A percentile compares a stretch with the other conserved stretches of the same genome.
phyloP scores from a whole-genome alignment of 1,140 invertebrate species.

The Nymphalis io region DNA sequence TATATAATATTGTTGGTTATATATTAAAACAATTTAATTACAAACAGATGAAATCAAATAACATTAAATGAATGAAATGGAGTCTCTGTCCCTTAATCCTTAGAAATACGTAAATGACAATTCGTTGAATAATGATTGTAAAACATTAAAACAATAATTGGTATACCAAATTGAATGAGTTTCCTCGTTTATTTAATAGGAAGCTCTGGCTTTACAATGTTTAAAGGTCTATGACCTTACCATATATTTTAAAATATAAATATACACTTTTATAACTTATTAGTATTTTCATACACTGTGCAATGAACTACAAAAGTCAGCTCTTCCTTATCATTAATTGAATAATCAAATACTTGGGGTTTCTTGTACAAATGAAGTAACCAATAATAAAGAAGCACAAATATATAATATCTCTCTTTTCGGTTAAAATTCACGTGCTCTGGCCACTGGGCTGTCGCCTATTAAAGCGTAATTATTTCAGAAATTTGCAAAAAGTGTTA shows the following conservation, averaged over 20 bases:
- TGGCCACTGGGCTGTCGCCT: too few relatives aligned
- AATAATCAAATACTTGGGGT: too few relatives aligned
- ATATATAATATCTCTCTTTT: too few relatives aligned
- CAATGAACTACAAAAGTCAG: too few relatives aligned
- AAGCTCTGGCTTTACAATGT: neutral
- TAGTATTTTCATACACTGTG: too few relatives aligned
- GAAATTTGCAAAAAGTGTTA: too few relatives aligned
- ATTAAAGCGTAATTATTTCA: too few relatives aligned
- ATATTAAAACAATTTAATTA: neutral
- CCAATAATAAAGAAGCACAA: too few relatives aligned
- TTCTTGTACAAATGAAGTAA: too few relatives aligned
- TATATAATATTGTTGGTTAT: too few relatives aligned
- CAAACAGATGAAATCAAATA: neutral
- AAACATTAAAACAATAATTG: neutral
- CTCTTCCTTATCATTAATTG: too few relatives aligned
- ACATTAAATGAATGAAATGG: neutral
- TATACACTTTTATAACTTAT: neutral
- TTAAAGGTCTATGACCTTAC: neutral
- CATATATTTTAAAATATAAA: neutral
- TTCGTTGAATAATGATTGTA: neutral
- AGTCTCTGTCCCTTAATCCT: neutral
- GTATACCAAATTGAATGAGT: neutral
- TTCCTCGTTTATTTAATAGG: conserved; percentile 1
- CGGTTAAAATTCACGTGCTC: too few relatives aligned
- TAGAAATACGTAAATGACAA: neutral